Percentiles rank a stretch among this genome's conserved stretches.
Evolutionary conservation across 2,888 invertebrate species (phyloP).

Genomic region (Clitarchus hookeri): DNA sequence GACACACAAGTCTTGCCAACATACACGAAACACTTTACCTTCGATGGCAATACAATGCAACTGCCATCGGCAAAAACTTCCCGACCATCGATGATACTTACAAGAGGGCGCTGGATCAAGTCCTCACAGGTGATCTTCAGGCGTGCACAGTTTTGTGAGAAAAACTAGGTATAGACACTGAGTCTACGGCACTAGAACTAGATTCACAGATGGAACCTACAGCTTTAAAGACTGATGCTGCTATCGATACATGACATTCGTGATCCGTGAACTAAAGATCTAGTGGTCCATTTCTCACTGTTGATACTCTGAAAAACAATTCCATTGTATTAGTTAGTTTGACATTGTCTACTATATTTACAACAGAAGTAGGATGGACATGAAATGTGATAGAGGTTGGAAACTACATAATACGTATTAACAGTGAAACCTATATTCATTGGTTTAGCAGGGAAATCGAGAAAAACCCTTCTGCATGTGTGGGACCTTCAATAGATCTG

Average conservation of each 20-base stretch:
- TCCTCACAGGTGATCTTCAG: no score
- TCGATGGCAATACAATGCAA: background rate
- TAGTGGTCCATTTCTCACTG: background rate
- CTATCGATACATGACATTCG: background rate
- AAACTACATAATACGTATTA: no score
- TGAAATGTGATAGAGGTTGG: background rate
- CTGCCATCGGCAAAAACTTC: no score
- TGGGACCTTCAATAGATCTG: no score
- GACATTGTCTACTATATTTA: background rate
- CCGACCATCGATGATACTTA: no score
- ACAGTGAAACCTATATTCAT: no score
- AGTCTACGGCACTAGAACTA: slow-evolving; percentile 14
- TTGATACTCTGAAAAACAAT: background rate
- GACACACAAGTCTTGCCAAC: background rate
- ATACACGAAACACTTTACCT: background rate
- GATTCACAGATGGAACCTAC: slow-evolving; percentile 7
- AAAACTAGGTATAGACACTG: background rate
- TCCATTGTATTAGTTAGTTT: background rate
- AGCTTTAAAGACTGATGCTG: background rate
- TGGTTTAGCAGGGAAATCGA: no score
- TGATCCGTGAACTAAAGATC: background rate
- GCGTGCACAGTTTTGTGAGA: background rate
- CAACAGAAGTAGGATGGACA: background rate
- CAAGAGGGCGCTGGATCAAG: no score
- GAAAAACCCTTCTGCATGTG: no score